phyloP scores from a whole-genome alignment of 2,113 vertebrate genomes.

The Hypocryptadius cinnamomeus region DNA sequence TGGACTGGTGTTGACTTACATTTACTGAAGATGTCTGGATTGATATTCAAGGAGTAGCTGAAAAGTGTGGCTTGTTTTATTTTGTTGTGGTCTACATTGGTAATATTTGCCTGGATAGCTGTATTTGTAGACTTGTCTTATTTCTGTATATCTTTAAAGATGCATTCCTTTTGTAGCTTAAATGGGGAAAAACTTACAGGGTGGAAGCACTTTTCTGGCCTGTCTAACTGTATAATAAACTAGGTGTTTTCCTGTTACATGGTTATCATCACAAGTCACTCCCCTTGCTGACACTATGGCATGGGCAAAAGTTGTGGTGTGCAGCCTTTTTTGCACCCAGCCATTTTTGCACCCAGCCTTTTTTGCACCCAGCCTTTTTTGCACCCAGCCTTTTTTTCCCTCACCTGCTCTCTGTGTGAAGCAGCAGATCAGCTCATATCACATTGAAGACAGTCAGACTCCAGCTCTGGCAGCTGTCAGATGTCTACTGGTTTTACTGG shows the following conservation, averaged over 20 bases:
- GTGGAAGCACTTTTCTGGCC: background rate
- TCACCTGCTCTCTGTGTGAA: fast-evolving
- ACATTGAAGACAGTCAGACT: background rate
- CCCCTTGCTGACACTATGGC: background rate
- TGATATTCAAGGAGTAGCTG: background rate
- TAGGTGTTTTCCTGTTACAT: background rate
- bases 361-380: background rate
- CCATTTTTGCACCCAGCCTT: background rate
- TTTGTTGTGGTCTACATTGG: background rate
- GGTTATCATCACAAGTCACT: background rate
- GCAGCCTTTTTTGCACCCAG: background rate
- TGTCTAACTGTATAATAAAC: background rate
- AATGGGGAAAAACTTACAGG: background rate
- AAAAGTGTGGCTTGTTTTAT: background rate
- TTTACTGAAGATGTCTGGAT: background rate
- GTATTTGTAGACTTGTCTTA: background rate
- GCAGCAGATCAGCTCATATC: background rate
- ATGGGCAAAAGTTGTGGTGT: background rate
- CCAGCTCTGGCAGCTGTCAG: background rate
- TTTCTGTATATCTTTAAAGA: background rate
- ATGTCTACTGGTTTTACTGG: background rate
- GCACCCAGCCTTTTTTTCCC: background rate
- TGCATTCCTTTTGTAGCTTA: background rate
- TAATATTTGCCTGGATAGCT: background rate
- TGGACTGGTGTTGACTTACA: background rate